Conservation (phyloP, 64 coral and sea anemone species). For the Montipora cactus region DNA sequence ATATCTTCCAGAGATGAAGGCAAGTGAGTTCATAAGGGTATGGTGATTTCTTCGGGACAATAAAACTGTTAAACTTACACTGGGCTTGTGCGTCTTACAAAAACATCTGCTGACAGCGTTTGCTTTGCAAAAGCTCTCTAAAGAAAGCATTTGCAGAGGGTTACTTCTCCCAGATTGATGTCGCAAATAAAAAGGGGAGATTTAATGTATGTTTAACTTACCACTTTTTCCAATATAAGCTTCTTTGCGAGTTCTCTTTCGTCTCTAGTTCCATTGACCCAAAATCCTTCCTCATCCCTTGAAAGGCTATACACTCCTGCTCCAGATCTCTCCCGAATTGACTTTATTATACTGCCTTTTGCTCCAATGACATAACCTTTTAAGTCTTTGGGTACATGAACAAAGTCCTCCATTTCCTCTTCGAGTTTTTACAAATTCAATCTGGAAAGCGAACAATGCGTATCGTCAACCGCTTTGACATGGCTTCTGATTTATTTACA, state of each 20-base stretch:
- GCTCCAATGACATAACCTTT: not conserved
- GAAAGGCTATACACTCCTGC: not conserved
- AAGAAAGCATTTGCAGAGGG: no score
- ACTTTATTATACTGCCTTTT: not conserved
- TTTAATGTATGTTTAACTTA: not conserved
- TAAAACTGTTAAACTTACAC: no score
- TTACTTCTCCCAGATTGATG: no score
- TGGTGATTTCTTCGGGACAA: no score
- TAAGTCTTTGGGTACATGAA: not conserved
- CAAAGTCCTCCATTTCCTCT: not conserved
- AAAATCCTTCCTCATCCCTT: not conserved
- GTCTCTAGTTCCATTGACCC: not conserved
- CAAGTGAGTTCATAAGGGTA: not conserved
- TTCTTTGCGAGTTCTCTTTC: not conserved
- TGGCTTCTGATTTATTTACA: no score
- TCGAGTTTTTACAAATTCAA: no score
- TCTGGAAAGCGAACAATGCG: no score
- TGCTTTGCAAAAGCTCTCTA: no score
- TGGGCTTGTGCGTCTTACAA: no score
- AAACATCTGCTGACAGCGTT: no score
- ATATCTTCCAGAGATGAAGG: conserved; percentile 4
- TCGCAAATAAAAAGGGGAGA: no score
- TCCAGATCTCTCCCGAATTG: not conserved
- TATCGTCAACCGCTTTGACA: no score
- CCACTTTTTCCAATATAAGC: conserved; percentile 13